Evolutionary conservation across 2,888 invertebrate genomes (phyloP), one percentile per base, ranked within the genome.

Genomic region (Slavum lentiscoides): DNA sequence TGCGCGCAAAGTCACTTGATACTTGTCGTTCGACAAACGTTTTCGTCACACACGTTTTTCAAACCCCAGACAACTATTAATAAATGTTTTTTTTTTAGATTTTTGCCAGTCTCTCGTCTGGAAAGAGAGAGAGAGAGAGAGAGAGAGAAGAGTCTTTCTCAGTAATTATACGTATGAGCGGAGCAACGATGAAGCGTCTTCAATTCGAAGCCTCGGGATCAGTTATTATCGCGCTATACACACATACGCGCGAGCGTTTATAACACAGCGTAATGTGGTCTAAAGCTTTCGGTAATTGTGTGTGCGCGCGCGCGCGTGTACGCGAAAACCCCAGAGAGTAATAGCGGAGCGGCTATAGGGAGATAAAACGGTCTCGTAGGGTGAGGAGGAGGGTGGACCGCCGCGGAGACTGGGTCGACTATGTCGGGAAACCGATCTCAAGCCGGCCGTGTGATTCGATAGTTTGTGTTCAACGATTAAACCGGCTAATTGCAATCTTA

Each of bases 391-490:
- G n/a, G 6, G 39, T n/a, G 43, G 43, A 43, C 43, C 30, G 30
- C 30, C 30, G 30, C 30, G 30, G 43, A 9, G 43, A 43, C 9
- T 7, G 43, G 43, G 43, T 43, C 15, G 77, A 70, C 64, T 72
- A 64, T 21, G 70, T 49, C 64, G 39, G 70, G 64, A 72, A 80
- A 80, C 80, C 80, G 80, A 80, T 80, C 80, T 80, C 64, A 72
- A 80, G 70, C 80, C 80, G 80, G 70, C 80, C 72, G 80, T 80
- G 72, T 80, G 80, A 80, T 80, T 80, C 66, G 80, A 80, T 80
- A 80, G 80, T 80, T 80, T 80, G 80, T 80, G 80, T 72, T 80
- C 80, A 80, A 80, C 80, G 80, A 80, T 80, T 80, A 80, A 80
- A 80, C 80, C 72, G 15, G 64, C 80, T 80, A 80, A 80, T 80